Conservation (phyloP, 37 sponge, comb jelly and placozoan species). For the Cladorhizidae sp. region DNA sequence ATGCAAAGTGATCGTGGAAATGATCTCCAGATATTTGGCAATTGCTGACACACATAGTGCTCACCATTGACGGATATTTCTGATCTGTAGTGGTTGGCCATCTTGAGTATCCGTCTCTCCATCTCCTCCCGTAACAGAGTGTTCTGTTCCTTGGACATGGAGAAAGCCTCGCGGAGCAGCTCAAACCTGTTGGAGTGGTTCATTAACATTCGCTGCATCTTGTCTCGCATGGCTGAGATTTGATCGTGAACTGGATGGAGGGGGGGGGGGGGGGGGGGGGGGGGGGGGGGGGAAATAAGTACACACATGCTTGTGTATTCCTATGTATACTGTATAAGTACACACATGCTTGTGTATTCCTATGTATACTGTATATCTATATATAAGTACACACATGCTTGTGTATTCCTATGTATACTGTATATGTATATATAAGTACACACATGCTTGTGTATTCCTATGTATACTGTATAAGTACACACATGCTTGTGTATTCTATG, state of each 20-base stretch:
- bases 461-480: no score
- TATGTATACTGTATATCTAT: no score
- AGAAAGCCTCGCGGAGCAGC: conserved; percentile 59
- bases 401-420: no score
- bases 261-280: background rate
- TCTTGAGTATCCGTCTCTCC: conserved; percentile 24
- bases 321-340: no score
- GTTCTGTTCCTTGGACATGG: conserved; percentile 26
- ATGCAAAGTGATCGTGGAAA: no score
- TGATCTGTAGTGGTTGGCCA: conserved; percentile 49
- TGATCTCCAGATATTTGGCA: background rate
- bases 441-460: no score
- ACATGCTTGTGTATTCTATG: no score
- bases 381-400: no score
- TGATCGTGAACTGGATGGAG: conserved; percentile 21
- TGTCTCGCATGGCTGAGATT: conserved; percentile 40
- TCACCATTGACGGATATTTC: conserved; percentile 58
- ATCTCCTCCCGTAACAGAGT: conserved; percentile 24
- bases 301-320: no score
- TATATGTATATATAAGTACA: no score
- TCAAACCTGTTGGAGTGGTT: conserved; percentile 33
- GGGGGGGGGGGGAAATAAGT: background rate
- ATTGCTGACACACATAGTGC: background rate
- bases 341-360: no score
- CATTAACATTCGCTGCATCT: conserved; percentile 49